Percentiles rank a stretch among this genome's conserved stretches.
Conservation (phyloP, 1,140 invertebrate species). For the Pseudachorutes palmiensis region DNA sequence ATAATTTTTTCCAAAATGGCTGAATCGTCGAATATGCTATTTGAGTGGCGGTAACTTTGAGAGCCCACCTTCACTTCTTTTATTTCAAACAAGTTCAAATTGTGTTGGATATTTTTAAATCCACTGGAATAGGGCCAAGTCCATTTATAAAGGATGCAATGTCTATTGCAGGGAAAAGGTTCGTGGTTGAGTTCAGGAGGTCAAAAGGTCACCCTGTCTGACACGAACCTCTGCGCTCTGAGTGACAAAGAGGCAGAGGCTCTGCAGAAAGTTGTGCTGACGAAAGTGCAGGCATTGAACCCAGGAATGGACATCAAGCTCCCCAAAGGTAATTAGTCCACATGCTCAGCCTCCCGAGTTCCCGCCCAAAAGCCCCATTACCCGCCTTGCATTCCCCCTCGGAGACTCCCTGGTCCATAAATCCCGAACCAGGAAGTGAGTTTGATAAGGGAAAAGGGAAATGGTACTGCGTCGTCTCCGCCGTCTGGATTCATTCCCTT, state of each 20-base stretch:
- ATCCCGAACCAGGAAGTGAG: no score
- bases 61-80: no score
- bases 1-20: no score
- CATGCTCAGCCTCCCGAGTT: neutral
- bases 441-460: no score
- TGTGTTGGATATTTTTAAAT: no score
- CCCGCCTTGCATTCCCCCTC: neutral
- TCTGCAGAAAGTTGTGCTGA: constrained; percentile 71
- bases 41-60: no score
- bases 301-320: constrained; percentile 66
- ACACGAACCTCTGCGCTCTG: constrained; percentile 61
- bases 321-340: constrained; percentile 52
- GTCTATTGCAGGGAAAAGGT: constrained; percentile 63
- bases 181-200: constrained; percentile 66
- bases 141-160: no score
- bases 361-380: neutral
- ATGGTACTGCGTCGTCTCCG: neutral
- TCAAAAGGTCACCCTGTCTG: constrained; percentile 61
- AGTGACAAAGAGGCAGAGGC: constrained; percentile 71
- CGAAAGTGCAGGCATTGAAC: constrained; percentile 78
- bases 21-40: no score
- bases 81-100: no score
- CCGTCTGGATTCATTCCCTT: neutral
- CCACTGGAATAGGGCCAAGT: no score
- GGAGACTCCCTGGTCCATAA: neutral